phyloP scores from a whole-genome alignment of 2,888 invertebrate genomes.

The Mythimna loreyi region DNA sequence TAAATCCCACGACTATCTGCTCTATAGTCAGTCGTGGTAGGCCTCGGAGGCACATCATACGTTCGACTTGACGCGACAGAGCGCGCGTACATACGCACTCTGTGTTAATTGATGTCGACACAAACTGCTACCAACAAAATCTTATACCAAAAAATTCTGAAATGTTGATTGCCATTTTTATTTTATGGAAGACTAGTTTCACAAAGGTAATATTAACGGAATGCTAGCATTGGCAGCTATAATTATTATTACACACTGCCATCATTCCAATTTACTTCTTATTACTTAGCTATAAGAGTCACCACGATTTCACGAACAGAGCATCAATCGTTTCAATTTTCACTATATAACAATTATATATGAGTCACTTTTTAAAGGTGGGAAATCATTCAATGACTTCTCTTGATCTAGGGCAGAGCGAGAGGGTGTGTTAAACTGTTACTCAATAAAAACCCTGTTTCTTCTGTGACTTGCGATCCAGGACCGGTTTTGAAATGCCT shows the following conservation, averaged over 20 bases:
- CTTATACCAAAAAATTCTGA: too few species aligned
- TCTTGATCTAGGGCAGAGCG: too few species aligned
- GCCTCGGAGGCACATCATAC: constrained; percentile 75
- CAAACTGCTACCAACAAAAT: too few species aligned
- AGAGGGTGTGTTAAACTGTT: too few species aligned
- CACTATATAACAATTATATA: neutral
- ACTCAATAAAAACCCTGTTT: too few species aligned
- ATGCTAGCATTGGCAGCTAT: too few species aligned
- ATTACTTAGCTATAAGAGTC: neutral
- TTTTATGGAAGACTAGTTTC: too few species aligned
- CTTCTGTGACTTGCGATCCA: too few species aligned
- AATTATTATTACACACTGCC: neutral
- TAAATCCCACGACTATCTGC: constrained; percentile 73
- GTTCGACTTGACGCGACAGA: constrained; percentile 72
- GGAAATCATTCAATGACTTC: too few species aligned
- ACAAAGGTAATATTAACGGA: too few species aligned
- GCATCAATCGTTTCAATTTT: neutral
- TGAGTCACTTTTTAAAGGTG: neutral
- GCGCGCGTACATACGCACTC: constrained; percentile 53
- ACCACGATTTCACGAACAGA: neutral
- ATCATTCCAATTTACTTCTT: neutral
- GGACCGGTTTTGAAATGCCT: too few species aligned
- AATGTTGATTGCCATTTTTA: too few species aligned
- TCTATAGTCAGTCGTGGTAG: constrained; percentile 72
- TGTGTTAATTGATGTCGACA: constrained; percentile 75